A percentile compares a stretch with the other conserved stretches of the same genome.
phyloP scores from a whole-genome alignment of 2,888 invertebrate species.

The Megaustenia siamemsis region DNA sequence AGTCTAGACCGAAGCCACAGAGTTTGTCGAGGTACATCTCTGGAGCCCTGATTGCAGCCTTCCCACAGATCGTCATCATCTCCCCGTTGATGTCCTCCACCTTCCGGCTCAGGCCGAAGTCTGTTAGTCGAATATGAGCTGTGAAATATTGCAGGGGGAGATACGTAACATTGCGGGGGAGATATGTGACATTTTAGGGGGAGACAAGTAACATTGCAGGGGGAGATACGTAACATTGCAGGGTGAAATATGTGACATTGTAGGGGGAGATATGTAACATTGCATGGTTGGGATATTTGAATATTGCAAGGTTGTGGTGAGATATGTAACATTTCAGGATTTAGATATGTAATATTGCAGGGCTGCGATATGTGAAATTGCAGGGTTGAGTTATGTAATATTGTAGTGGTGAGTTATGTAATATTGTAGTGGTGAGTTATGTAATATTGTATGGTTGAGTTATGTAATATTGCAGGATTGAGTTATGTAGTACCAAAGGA shows the following conservation, averaged over 20 bases:
- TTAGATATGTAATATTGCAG: not conserved
- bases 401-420: too few species aligned
- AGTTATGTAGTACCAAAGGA: too few species aligned
- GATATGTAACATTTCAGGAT: too few species aligned
- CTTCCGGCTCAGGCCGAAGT: constrained; percentile 25
- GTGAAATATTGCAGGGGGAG: not conserved
- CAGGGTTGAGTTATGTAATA: not conserved
- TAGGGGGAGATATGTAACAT: constrained; percentile 10
- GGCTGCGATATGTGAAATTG: not conserved
- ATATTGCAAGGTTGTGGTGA: too few species aligned
- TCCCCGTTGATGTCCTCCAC: constrained; percentile 28
- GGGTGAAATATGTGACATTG: constrained; percentile 26
- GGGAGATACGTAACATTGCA: too few species aligned
- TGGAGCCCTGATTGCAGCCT: constrained; percentile 28
- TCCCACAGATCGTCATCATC: constrained; percentile 39
- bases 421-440: too few species aligned
- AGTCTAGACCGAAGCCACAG: constrained; percentile 41
- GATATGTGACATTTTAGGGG: constrained; percentile 31
- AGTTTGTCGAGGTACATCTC: constrained; percentile 41
- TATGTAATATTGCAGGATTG: not conserved
- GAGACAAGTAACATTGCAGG: not conserved
- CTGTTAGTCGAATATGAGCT: constrained; percentile 44
- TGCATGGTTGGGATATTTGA: not conserved
- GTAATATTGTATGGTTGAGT: too few species aligned
- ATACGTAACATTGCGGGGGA: too few species aligned